Evolutionary conservation across 2,113 vertebrate genomes (phyloP), one percentile per base, ranked within the genome.

Genomic region (Amblyopsis rosae): DNA sequence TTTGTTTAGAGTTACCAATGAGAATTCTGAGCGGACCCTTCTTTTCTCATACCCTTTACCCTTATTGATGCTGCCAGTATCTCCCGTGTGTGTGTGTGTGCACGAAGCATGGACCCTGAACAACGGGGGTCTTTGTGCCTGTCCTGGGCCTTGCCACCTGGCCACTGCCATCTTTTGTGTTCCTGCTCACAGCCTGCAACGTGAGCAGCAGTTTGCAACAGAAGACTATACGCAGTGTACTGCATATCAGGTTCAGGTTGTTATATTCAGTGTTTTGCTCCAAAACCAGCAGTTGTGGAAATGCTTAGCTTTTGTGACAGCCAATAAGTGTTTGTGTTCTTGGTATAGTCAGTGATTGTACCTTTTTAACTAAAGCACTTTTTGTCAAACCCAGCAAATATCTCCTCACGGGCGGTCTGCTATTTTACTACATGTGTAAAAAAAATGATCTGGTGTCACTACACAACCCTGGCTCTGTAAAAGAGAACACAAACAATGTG

Each of bases 121-220:
- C 69, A 90, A 91, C 83, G 91, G 85, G 70, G 65, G 45, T 75
- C 86, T 90, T 91, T 90, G 46, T 54, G 65, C 70, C 72, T 59
- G 67, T 80, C 72, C 76, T 69, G 66, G 72, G 74, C 74, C 65
- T 65, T 45, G 16, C 76, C 83, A 86, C 84, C 83, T 88, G 87
- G 81, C 71, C 68, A 59, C 62, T 17, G 70, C 76, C 72, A 68
- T 56, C 86, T 87, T 85, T 90, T 88, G 85, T 91, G 81, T 72
- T 77, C 53, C 62, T 55, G 57, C 63, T 81, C 70, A 70, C 69
- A 77, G 54, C 69, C 72, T 65, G 81, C 78, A 84, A 83, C 16
- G 6, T 68, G 84, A 88, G 75, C 72, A 71, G n/a, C 47, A n/a
- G 35, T 15, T 62, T 5, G 0, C 69, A 58, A 57, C 45, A 61